These are phyloP conservation scores for Portevinia maculata DNA, from an alignment of 2,888 invertebrate genomes.

Conservation along the genomic window DNA sequence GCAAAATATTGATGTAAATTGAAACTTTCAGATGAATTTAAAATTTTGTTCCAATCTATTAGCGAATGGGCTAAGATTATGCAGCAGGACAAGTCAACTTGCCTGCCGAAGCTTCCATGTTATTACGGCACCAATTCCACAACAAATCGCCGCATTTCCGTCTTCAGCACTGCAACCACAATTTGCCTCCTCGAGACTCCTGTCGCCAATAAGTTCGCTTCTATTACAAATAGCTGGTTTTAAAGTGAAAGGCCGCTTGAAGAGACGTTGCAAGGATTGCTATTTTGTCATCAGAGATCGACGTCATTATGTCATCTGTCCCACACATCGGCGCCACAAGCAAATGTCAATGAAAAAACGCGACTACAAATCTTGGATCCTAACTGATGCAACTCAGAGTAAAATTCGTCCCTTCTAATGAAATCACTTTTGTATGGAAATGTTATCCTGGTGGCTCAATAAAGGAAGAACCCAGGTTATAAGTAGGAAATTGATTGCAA, in stretches of 20 bases:
- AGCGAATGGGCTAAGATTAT: constrained; percentile 38
- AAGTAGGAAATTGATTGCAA: no score
- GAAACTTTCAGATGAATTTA: constrained; percentile 51
- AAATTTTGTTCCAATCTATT: constrained; percentile 45
- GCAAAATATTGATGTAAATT: constrained; percentile 8
- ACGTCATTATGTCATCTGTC: constrained; percentile 89
- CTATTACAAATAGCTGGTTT: constrained; percentile 85
- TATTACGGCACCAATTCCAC: constrained; percentile 75
- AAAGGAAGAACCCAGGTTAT: not conserved
- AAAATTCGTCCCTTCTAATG: constrained; percentile 80
- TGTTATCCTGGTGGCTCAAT: not conserved
- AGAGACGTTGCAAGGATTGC: constrained; percentile 91
- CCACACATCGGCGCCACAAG: constrained; percentile 90
- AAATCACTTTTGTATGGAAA: not conserved
- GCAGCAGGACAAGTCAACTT: constrained; percentile 39
- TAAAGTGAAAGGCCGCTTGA: constrained; percentile 88
- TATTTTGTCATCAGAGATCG: constrained; percentile 88
- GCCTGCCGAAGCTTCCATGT: constrained; percentile 77
- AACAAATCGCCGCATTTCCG: constrained; percentile 40
- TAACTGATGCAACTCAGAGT: constrained; percentile 89
- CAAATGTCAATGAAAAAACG: constrained; percentile 89
- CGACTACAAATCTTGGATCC: constrained; percentile 88
- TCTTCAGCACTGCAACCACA: constrained; percentile 46
- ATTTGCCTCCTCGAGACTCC: constrained; percentile 68
- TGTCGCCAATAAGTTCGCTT: constrained; percentile 78